Evolutionary conservation across 2,113 vertebrate species (phyloP).

Genomic region (Dermatemys mawii): DNA sequence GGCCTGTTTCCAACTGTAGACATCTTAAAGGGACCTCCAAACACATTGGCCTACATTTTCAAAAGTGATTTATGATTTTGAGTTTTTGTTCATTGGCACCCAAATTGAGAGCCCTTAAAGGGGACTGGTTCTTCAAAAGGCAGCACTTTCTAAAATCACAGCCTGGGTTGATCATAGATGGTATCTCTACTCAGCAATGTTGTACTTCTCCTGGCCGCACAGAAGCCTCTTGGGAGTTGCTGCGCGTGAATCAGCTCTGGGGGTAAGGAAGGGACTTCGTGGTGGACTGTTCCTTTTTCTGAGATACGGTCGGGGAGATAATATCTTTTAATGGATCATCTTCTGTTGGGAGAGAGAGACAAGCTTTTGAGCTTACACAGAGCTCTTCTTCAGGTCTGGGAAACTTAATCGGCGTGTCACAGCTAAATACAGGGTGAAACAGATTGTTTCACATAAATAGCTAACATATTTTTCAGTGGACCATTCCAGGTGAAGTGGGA

Average conservation of each 20-base stretch:
- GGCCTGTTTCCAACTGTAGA: neutral
- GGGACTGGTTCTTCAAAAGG: neutral
- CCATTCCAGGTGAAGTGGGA: neutral
- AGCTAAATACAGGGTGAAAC: neutral
- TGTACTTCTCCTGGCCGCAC: neutral
- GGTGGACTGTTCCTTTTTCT: neutral
- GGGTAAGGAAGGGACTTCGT: neutral
- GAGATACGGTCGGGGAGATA: neutral
- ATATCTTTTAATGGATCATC: neutral
- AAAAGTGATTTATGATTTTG: neutral
- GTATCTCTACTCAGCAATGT: neutral
- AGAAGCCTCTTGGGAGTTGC: neutral
- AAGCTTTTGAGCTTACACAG: neutral
- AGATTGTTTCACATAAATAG: neutral
- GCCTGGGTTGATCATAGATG: neutral
- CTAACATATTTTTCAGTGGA: neutral
- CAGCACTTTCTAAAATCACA: neutral
- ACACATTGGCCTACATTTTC: neutral
- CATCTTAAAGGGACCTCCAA: neutral
- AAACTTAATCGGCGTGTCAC: neutral
- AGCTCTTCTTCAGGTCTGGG: neutral
- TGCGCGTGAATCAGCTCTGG: accelerated
- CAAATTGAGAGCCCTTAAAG: neutral
- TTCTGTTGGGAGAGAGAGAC: neutral
- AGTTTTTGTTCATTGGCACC: accelerated